Conservation (phyloP, 2,797 vertebrate genomes). For the Australoheros facetus region DNA sequence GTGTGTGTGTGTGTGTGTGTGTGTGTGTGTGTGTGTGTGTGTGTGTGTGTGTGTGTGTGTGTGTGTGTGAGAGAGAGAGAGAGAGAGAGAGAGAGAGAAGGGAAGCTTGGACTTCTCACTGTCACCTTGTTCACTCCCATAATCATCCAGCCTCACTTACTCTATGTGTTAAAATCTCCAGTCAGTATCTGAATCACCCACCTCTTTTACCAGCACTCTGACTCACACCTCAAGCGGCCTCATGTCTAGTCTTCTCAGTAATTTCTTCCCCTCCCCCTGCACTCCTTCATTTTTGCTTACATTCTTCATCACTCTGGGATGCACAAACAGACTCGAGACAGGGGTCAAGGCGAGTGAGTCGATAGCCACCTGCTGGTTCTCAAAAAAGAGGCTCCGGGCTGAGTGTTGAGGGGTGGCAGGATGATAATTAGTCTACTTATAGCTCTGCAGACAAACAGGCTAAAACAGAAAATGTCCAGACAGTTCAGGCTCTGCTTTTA, state of each 20-base stretch:
- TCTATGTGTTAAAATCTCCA: constrained; percentile 48
- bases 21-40: not conserved
- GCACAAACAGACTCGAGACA: constrained; percentile 45
- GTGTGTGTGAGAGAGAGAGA: not conserved
- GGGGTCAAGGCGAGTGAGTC: constrained; percentile 30
- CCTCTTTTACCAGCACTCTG: constrained; percentile 46
- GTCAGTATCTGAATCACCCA: constrained; percentile 59
- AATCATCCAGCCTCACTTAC: constrained; percentile 48
- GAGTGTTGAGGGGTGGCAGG: constrained; percentile 8
- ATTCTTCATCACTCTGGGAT: constrained; percentile 33
- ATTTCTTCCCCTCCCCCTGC: not conserved
- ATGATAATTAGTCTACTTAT: constrained; percentile 53
- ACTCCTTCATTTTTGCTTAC: constrained; percentile 38
- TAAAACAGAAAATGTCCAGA: constrained; percentile 20
- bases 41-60: constrained; percentile 29
- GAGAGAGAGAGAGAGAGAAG: not conserved
- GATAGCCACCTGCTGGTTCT: constrained; percentile 56
- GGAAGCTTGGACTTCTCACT: constrained; percentile 29
- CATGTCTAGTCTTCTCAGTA: constrained; percentile 20
- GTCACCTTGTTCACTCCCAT: constrained; percentile 36
- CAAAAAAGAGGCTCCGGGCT: constrained; percentile 44
- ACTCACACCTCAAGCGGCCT: constrained; percentile 52
- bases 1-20: constrained; percentile 39
- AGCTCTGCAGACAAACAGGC: constrained; percentile 7
- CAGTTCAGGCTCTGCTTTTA: not conserved